These are phyloP conservation scores for Peromyscus leucopus DNA, from an alignment of 2,113 vertebrate genomes.

Conservation along the genomic window DNA sequence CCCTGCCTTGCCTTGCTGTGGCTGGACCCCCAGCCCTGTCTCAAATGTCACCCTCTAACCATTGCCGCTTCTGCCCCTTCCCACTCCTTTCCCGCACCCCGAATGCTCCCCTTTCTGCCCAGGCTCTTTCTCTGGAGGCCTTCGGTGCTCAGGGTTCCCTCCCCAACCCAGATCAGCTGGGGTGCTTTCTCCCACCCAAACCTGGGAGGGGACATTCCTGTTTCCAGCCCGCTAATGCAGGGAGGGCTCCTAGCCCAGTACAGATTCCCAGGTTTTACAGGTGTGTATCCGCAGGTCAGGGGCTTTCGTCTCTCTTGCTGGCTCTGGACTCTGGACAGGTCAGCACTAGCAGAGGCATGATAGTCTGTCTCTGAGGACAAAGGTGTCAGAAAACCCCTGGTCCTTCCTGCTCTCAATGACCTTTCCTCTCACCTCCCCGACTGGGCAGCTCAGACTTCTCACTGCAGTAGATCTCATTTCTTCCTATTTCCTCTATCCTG, in stretches of 20 bases:
- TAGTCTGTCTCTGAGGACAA: not conserved
- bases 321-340: not conserved
- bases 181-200: not conserved
- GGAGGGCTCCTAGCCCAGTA: not conserved
- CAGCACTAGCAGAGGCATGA: not conserved
- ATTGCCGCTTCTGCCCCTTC: not conserved
- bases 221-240: not conserved
- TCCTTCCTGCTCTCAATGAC: not conserved
- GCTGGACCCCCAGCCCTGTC: not conserved
- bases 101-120: not conserved
- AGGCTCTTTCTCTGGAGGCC: not conserved
- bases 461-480: not conserved
- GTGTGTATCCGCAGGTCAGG: rapidly evolving
- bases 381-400: not conserved
- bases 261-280: not conserved
- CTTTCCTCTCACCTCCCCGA: not conserved
- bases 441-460: rapidly evolving
- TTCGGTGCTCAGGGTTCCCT: not conserved
- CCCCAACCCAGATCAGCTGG: not conserved
- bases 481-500: not conserved
- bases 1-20: not conserved
- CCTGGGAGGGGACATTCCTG: not conserved
- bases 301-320: not conserved
- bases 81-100: not conserved
- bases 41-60: not conserved